Evolutionary conservation across 2,888 invertebrate species (phyloP).

Genomic region (Hirudinaria manillensis): DNA sequence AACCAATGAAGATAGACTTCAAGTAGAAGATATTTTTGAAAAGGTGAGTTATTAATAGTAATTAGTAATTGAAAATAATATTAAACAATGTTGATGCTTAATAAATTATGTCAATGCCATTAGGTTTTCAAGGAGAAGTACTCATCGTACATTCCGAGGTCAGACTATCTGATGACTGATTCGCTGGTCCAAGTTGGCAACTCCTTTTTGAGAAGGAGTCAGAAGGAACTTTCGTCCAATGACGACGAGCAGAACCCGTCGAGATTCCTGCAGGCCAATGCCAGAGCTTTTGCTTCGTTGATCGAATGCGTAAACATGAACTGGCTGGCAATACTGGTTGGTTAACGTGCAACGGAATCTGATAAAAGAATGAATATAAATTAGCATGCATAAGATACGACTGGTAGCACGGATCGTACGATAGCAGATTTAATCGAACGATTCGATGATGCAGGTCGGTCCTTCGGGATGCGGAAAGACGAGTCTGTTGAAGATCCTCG

Average conservation of each 20-base stretch:
- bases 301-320: slow-evolving; percentile 81
- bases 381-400: neutral
- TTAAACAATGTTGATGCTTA: neutral
- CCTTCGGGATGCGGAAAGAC: slow-evolving; percentile 74
- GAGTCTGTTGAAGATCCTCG: slow-evolving; percentile 68
- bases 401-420: neutral
- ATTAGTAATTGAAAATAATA: neutral
- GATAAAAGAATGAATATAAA: neutral
- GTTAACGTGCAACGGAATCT: slow-evolving; percentile 26
- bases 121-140: neutral
- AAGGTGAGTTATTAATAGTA: neutral
- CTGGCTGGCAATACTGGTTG: slow-evolving; percentile 81
- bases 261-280: neutral
- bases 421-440: neutral
- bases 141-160: neutral
- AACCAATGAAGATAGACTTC: neutral
- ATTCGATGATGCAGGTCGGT: slow-evolving; percentile 61
- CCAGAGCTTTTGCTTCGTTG: slow-evolving; percentile 51
- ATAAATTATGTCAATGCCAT: too few species aligned
- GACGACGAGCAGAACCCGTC: neutral
- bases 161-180: neutral
- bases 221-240: neutral
- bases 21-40: neutral
- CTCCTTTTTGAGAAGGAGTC: slow-evolving; percentile 5
- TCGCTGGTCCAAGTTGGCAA: slow-evolving; percentile 15